phyloP scores from a whole-genome alignment of 2,797 vertebrate species.

The Coendou prehensilis region DNA sequence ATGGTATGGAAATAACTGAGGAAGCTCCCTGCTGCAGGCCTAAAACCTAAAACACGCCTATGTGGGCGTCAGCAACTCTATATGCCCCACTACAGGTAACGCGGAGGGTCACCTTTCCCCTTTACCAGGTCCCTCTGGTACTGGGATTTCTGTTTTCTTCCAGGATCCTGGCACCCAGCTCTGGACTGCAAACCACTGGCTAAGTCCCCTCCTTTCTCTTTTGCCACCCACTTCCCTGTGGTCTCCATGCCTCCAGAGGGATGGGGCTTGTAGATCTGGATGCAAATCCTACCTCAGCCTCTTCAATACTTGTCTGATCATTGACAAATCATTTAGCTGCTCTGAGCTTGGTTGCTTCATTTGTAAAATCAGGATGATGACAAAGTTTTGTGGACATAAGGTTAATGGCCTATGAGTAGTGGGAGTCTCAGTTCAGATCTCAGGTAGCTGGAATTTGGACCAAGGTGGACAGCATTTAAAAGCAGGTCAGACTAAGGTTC shows the following conservation, averaged over 20 bases:
- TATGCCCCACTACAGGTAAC: neutral
- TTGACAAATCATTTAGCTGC: neutral
- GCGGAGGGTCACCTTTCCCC: neutral
- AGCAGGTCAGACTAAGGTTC: neutral
- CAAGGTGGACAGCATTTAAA: neutral
- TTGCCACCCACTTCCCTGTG: neutral
- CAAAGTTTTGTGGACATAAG: neutral
- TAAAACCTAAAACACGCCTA: neutral
- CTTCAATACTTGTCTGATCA: neutral
- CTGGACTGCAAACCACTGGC: neutral
- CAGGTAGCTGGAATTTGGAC: neutral
- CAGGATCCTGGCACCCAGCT: neutral
- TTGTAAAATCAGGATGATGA: neutral
- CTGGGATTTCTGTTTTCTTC: neutral
- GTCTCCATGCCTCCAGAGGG: neutral
- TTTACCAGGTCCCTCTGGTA: neutral
- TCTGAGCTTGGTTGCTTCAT: neutral
- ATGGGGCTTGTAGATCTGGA: neutral
- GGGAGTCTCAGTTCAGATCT: neutral
- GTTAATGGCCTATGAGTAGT: neutral
- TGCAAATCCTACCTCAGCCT: neutral
- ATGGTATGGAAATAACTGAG: neutral
- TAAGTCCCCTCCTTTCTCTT: neutral
- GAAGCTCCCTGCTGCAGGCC: neutral
- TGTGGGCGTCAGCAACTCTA: neutral